Percentiles rank a stretch among this genome's conserved stretches.
Evolutionary conservation across 1,140 invertebrate genomes (phyloP).

Genomic region (Acromyrmex charruanus): DNA sequence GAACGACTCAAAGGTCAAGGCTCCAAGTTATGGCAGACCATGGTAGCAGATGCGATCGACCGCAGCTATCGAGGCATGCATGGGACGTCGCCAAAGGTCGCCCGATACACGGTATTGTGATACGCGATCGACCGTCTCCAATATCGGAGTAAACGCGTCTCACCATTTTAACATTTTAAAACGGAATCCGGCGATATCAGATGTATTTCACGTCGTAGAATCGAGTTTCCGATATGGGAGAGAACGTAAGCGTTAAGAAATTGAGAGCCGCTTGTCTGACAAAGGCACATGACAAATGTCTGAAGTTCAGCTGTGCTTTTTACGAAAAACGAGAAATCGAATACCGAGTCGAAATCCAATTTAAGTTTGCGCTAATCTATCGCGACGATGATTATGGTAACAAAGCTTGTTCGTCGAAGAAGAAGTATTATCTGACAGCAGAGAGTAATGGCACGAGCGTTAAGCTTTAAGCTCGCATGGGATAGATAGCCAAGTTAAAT

Average conservation of each 20-base stretch:
- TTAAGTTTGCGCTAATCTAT: slow-evolving; percentile 55
- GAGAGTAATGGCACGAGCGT: slow-evolving; percentile 47
- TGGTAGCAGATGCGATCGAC: slow-evolving; percentile 33
- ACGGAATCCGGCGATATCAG: background rate
- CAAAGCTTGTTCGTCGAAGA: slow-evolving; percentile 42
- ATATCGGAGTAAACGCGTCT: background rate
- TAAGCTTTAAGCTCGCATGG: slow-evolving; percentile 46
- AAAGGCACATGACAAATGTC: background rate
- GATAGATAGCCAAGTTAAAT: slow-evolving; percentile 62
- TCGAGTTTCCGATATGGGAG: background rate
- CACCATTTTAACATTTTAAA: background rate
- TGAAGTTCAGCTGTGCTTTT: slow-evolving; percentile 8
- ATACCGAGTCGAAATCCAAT: slow-evolving; percentile 13
- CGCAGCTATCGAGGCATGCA: slow-evolving; percentile 16
- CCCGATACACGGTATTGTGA: slow-evolving; percentile 29
- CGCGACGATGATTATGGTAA: slow-evolving; percentile 50
- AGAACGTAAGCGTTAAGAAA: background rate
- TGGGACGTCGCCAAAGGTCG: slow-evolving; percentile 33
- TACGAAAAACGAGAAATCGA: background rate
- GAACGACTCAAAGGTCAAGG: slow-evolving; percentile 61
- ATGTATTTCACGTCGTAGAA: background rate
- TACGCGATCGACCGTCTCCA: background rate
- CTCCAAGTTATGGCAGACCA: slow-evolving; percentile 16
- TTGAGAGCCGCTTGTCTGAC: background rate
- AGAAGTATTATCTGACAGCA: slow-evolving; percentile 24